phyloP scores from a whole-genome alignment of 1,140 invertebrate species.

The Sminthurides bifidus region DNA sequence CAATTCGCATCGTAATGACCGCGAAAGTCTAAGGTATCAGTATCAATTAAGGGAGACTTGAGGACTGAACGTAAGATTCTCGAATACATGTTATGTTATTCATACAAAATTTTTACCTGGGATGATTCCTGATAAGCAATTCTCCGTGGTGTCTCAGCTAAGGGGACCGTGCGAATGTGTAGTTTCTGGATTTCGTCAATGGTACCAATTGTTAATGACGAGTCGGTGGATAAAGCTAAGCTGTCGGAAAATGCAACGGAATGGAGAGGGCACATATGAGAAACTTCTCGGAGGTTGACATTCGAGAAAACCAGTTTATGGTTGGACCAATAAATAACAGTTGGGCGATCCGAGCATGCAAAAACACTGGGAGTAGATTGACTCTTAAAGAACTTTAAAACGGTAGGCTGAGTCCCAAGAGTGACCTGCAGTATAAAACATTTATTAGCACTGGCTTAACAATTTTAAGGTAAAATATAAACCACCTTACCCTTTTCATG shows the following conservation, averaged over 20 bases:
- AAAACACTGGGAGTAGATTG: conserved; percentile 93
- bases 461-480: neutral
- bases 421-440: conserved; percentile 48
- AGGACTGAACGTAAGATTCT: neutral
- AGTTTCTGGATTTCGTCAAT: conserved; percentile 98
- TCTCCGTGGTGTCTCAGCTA: conserved; percentile 83
- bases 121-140: conserved; percentile 92
- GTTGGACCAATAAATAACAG: conserved; percentile 97
- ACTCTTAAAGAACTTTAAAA: conserved; percentile 80
- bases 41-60: neutral
- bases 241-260: conserved; percentile 88
- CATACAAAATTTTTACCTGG: conserved; percentile 43
- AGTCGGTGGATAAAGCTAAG: conserved; percentile 86
- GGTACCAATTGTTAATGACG: conserved; percentile 87
- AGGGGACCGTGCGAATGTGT: conserved; percentile 85
- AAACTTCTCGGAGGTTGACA: conserved; percentile 95
- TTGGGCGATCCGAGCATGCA: conserved; percentile 94
- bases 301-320: conserved; percentile 98
- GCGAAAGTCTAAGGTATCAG: conserved; percentile 66
- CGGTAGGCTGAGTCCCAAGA: conserved; percentile 91
- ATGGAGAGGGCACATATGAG: conserved; percentile 96
- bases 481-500: conserved; percentile 57
- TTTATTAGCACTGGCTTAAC: no score
- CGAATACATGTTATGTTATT: neutral
- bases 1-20: conserved; percentile 77